A percentile compares a stretch with the other conserved stretches of the same genome.
phyloP scores from a whole-genome alignment of 2,888 invertebrate genomes.

The Limnephilus auricula region DNA sequence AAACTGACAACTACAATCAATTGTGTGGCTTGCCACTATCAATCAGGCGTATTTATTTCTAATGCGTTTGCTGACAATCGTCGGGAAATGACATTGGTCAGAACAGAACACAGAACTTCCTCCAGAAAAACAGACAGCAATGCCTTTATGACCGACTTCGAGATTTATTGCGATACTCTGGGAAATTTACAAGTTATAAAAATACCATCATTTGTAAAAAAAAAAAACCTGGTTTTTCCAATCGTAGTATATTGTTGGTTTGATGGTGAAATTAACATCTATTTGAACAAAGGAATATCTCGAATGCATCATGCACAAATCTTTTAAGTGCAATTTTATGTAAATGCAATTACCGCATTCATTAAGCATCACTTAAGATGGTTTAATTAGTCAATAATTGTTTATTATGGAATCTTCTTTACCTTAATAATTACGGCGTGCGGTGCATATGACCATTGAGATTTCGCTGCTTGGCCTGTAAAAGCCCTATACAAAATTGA shows the following conservation, averaged over 20 bases:
- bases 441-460: too few relatives aligned
- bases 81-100: background rate
- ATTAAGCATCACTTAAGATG: background rate
- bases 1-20: slow-evolving; percentile 26
- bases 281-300: background rate
- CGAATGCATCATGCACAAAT: background rate
- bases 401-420: background rate
- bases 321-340: background rate
- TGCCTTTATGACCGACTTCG: background rate
- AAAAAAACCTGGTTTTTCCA: background rate
- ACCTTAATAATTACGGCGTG: background rate
- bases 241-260: background rate
- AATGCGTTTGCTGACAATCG: background rate
- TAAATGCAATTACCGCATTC: background rate
- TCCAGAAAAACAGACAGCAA: background rate
- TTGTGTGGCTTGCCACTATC: background rate
- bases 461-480: too few relatives aligned
- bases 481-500: too few relatives aligned
- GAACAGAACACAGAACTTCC: background rate
- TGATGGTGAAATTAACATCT: background rate
- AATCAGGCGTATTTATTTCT: background rate
- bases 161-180: background rate
- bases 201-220: background rate
- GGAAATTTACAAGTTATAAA: background rate
- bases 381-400: background rate